A percentile compares a stretch with the other conserved stretches of the same genome.
Evolutionary conservation across 35 echinoderm and acorn worm genomes (phyloP).

Genomic region (Heliocidaris erythrogramma): DNA sequence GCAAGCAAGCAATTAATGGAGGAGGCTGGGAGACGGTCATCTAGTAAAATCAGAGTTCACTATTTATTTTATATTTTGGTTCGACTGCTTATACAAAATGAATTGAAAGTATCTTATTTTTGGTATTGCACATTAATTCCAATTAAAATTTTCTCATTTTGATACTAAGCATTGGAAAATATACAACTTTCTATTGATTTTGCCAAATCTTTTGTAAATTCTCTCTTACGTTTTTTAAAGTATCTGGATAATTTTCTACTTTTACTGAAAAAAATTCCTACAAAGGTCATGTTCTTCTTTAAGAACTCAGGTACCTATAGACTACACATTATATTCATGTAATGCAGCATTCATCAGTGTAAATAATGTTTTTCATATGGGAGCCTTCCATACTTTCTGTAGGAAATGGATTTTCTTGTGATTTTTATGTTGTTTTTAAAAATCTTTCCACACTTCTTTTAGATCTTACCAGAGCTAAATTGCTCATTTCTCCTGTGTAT

Average conservation of each 20-base stretch:
- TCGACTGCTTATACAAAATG: not conserved
- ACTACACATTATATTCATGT: no score
- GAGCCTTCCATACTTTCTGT: no score
- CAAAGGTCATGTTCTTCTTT: not conserved
- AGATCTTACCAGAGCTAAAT: no score
- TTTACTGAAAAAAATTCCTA: not conserved
- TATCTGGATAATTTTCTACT: not conserved
- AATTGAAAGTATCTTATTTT: no score
- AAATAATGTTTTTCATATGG: no score
- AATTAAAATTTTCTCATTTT: not conserved
- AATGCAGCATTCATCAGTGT: not conserved
- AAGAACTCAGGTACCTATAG: not conserved
- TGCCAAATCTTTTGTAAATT: not conserved
- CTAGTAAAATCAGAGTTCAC: not conserved
- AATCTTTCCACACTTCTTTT: no score
- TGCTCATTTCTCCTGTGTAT: no score
- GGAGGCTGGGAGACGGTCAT: not conserved
- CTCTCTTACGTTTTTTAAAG: not conserved
- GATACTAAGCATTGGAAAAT: not conserved
- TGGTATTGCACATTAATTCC: no score
- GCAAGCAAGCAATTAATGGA: not conserved
- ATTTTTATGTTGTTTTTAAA: no score
- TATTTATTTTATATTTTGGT: no score
- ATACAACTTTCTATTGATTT: no score
- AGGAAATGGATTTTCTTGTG: no score